Base-by-base conservation (phyloP, 1,140 invertebrate species). In the Anadara kagoshimensis region DNA sequence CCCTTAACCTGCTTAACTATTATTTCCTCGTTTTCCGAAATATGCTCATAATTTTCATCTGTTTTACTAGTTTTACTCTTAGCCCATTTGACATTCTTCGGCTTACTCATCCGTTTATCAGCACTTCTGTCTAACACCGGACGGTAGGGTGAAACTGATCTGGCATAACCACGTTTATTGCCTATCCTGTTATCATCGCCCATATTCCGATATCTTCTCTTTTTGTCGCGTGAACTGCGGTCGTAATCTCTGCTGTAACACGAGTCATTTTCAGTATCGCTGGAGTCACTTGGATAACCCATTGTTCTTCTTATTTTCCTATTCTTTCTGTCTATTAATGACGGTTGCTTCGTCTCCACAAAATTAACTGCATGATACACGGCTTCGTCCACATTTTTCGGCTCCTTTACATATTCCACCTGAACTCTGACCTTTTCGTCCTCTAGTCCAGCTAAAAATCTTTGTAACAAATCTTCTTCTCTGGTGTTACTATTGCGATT, bases 401-500 rank as follows among this genome's bases (percentile, higher is more conserved):
- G 70, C 44, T 73, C 70, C 20, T 73, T 66, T 41, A 47, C 51
- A 3, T 66, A 44, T 44, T 62, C 57, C 0, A 73, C 57, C 61
- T 73, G 45, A 14, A 73, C 56, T 20, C 64, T 58, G 4, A 29
- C 57, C 0, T 73, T 36, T 20, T 73, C 43, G 49, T 73, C 51
- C 11, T 5, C 5, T 14, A 66, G 20, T 16, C 71, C 76, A 24
- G 44, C 47, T 24, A 74, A 41, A 43, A 66, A 68, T 16, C 53
- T 44, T 24, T 41, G 41, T 14, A 74, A 12, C 24, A 78, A 12
- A 51, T 78, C 72, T 36, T 71, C 72, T 0, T 57, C n/a, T 45
- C 69, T 71, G 8, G 68, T 78, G 1, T 58, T 63, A 3, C 24
- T 56, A 58, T 72, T 65, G 57, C 72, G 62, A 29, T 56, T 67